phyloP scores from a whole-genome alignment of 1,140 invertebrate species.

The Drosophila nannoptera region DNA sequence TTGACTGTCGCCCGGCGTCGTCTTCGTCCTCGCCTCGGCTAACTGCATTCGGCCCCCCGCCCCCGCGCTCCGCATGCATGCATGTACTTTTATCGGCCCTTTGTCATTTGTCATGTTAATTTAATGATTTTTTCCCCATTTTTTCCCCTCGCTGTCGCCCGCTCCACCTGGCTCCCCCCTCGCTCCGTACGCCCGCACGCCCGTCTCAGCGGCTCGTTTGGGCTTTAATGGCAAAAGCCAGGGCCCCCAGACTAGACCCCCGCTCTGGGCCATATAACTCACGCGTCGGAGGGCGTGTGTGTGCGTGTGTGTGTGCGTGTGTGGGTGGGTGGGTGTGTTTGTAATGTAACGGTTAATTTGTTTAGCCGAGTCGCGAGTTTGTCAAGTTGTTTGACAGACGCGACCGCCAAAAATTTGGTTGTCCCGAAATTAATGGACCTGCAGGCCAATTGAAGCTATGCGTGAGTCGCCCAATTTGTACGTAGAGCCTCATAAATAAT shows the following conservation, averaged over 20 bases:
- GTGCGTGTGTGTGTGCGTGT: neutral
- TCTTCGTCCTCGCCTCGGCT: neutral
- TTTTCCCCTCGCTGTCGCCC: neutral
- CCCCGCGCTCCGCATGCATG: constrained; percentile 39
- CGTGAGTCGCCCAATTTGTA: constrained; percentile 42
- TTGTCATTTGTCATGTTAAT: constrained; percentile 73
- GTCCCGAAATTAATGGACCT: constrained; percentile 38
- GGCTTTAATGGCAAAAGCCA: constrained; percentile 31
- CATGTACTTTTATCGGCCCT: constrained; percentile 60
- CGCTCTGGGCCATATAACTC: constrained; percentile 31
- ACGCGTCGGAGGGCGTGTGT: constrained; percentile 7
- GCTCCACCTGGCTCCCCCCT: neutral
- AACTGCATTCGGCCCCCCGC: constrained; percentile 20
- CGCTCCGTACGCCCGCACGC: constrained; percentile 1
- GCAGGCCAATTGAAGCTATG: constrained; percentile 35
- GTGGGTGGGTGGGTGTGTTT: constrained; percentile 16
- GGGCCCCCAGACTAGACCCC: neutral
- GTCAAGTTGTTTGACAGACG: constrained; percentile 43
- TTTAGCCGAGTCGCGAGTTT: constrained; percentile 27
- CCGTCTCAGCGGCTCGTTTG: constrained; percentile 22
- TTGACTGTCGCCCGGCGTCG: constrained; percentile 49
- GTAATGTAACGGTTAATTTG: constrained; percentile 31
- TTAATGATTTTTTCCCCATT: constrained; percentile 60
- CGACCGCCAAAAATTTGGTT: constrained; percentile 19
- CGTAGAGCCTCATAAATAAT: neutral